phyloP scores from a whole-genome alignment of 2,113 vertebrate species.

The Brienomyrus brachyistius region DNA sequence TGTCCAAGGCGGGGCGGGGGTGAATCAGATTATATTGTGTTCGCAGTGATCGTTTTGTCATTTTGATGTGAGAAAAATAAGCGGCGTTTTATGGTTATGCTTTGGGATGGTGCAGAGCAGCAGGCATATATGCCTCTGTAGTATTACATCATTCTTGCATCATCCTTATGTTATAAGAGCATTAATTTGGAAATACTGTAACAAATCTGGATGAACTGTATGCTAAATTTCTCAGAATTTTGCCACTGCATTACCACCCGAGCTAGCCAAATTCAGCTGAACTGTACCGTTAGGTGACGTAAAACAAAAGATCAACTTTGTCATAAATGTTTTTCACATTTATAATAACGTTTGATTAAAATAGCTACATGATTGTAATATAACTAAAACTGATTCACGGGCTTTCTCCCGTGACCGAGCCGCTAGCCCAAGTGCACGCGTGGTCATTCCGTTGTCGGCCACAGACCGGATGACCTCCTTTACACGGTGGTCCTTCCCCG shows the following conservation, averaged over 20 bases:
- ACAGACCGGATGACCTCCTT: not conserved
- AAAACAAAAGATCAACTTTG: not conserved
- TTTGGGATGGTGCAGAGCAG: not conserved
- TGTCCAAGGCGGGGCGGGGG: not conserved
- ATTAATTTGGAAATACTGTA: slow-evolving; percentile 4
- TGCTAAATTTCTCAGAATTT: not conserved
- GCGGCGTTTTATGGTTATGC: not conserved
- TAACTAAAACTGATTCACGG: not conserved
- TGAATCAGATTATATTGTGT: slow-evolving; percentile 5
- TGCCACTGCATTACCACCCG: not conserved
- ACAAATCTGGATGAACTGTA: not conserved
- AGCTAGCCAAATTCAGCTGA: not conserved
- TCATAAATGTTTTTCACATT: not conserved
- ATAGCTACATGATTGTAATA: not conserved
- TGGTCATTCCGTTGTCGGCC: not conserved
- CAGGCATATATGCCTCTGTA: not conserved
- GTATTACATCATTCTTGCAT: slow-evolving; percentile 5
- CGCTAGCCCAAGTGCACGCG: not conserved
- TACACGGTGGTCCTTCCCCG: not conserved
- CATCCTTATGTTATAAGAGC: not conserved
- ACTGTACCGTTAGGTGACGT: not conserved
- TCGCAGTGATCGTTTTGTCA: not conserved
- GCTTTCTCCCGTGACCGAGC: not conserved
- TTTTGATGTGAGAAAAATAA: not conserved
- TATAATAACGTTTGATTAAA: not conserved